A percentile compares a stretch with the other conserved stretches of the same genome.
Conservation (phyloP, 2,888 invertebrate genomes). For the Yponomeuta evonymella region DNA sequence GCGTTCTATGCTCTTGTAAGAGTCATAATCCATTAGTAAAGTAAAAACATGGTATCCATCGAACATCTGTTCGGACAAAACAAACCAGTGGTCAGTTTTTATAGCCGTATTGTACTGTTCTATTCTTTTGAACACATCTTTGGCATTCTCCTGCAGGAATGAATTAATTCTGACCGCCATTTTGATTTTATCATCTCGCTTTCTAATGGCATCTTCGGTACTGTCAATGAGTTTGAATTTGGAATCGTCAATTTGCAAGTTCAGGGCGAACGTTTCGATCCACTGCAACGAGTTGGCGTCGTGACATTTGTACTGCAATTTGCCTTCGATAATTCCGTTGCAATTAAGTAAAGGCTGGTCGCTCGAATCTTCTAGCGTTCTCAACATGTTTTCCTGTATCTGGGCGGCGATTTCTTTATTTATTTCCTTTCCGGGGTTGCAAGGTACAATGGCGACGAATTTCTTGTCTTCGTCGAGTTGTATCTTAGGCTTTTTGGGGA, state of each 20-base stretch:
- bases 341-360: conserved; percentile 9
- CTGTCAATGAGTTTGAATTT: neutral
- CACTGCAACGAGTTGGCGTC: conserved; percentile 2
- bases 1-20: neutral
- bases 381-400: conserved; percentile 4
- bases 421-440: neutral
- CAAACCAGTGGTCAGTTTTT: conserved; percentile 4
- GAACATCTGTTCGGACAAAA: neutral
- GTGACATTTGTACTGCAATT: neutral
- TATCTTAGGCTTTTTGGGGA: conserved; percentile 1
- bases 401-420: neutral
- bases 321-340: neutral
- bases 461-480: neutral
- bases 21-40: neutral
- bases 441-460: conserved; percentile 2
- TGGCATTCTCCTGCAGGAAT: neutral
- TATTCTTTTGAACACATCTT: conserved; percentile 1
- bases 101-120: neutral
- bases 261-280: neutral
- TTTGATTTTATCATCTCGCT: conserved; percentile 8
- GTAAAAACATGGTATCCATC: neutral
- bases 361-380: neutral
- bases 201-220: neutral
- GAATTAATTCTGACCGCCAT: conserved; percentile 10
- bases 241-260: neutral